Evolutionary conservation across 2,797 vertebrate genomes (phyloP).

Genomic region (Zalophus californianus): DNA sequence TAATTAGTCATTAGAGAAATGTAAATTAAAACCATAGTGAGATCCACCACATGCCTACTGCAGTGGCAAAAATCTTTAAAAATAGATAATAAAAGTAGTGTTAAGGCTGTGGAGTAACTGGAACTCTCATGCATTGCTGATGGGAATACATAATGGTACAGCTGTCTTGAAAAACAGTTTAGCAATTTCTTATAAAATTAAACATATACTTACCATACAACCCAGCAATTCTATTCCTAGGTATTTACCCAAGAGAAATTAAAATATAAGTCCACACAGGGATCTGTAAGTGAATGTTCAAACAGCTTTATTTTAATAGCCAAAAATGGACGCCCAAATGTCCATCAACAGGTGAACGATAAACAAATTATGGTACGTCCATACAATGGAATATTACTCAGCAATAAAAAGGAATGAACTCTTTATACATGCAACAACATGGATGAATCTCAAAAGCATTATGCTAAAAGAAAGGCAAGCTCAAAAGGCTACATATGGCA

Average conservation of each 20-base stretch:
- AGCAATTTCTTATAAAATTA: slow-evolving; percentile 30
- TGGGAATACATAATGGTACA: neutral
- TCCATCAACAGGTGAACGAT: neutral
- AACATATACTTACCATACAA: slow-evolving; percentile 45
- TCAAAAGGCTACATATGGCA: neutral
- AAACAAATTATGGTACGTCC: neutral
- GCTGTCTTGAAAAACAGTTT: neutral
- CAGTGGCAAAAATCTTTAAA: neutral
- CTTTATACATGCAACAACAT: neutral
- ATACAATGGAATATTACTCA: neutral
- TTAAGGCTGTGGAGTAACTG: neutral
- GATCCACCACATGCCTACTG: neutral
- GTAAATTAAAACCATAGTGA: slow-evolving; percentile 5
- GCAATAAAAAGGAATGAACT: slow-evolving; percentile 32
- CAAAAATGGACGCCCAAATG: neutral
- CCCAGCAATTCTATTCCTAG: slow-evolving; percentile 38
- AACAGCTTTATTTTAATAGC: slow-evolving; percentile 54
- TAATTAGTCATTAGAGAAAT: neutral
- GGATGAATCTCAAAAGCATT: slow-evolving; percentile 7
- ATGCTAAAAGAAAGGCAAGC: slow-evolving; percentile 24
- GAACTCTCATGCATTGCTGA: neutral
- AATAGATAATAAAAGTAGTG: neutral
- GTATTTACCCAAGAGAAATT: slow-evolving; percentile 46
- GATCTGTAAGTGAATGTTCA: slow-evolving; percentile 20
- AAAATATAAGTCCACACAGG: slow-evolving; percentile 46